Base-by-base conservation (phyloP, 2,888 invertebrate species). In the Mesochorus sp. region DNA sequence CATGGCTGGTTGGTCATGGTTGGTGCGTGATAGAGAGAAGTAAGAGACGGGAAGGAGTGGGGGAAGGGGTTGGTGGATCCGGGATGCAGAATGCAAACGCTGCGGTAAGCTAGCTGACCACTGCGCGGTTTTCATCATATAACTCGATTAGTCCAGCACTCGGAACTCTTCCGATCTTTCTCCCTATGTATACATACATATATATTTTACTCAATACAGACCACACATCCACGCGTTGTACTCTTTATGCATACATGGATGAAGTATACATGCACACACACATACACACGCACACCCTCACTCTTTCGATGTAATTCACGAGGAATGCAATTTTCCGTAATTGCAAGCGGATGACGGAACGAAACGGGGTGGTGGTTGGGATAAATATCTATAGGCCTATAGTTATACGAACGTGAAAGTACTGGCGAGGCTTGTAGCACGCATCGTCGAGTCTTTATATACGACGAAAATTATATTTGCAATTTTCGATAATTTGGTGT, bases 101-200 rank as follows among this genome's bases (percentile, higher is more conserved):
- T 79, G 82, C 81, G 86, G 85, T 84, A 84, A 86, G 86, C 87
- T 87, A 86, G 84, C 82, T 88, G 87, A 89, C 89, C 88, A 79
- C 85, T 86, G 80, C 61, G 87, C 84, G 89, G 89, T 89, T 89
- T 89, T 86, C 87, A 88, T 87, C 86, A 81, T 85, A 83, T 88
- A 88, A 89, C 87, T 88, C 88, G 87, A 89, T 89, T 89, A 89
- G 86, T 83, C 83, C 82, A 83, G 84, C 80, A 83, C 83, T 86
- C 57, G 57, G 44, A 73, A 76, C 74, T 80, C 74, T 78, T 78
- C 44, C 57, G 47, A 61, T 66, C 62, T 74, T 74, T 68, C 73
- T 62, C 68, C 57, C 51, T 51, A n/a, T n/a, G n/a, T n/a, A 37
- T 37, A 8, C 8, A 37, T 6, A 37, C 8, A 37, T 12, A 6